Evolutionary conservation across 2,797 vertebrate species (phyloP).

Genomic region (Thamnophis elegans): DNA sequence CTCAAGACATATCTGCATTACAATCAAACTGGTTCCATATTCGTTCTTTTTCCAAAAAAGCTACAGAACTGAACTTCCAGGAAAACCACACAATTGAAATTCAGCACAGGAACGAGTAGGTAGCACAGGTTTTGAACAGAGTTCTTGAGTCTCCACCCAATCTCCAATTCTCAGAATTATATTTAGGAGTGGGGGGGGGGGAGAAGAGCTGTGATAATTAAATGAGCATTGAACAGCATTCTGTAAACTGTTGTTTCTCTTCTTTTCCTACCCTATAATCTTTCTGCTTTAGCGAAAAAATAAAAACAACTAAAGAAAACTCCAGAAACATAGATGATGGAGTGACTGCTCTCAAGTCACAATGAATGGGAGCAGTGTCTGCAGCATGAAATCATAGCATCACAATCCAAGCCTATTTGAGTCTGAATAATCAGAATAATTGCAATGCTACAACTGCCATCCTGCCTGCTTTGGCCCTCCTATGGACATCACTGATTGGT

Average conservation of each 20-base stretch:
- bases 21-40: background rate
- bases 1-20: background rate
- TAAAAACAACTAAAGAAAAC: background rate
- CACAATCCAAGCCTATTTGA: background rate
- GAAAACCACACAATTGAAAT: background rate
- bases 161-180: background rate
- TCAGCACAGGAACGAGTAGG: background rate
- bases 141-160: background rate
- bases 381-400: background rate
- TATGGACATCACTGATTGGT: background rate
- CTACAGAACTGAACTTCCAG: background rate
- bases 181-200: background rate
- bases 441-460: background rate
- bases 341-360: background rate
- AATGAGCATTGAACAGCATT: background rate
- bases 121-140: background rate
- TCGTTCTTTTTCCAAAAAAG: background rate
- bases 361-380: background rate
- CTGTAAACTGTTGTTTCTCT: background rate
- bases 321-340: background rate
- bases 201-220: background rate
- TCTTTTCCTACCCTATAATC: background rate
- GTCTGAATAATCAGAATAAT: too few species aligned
- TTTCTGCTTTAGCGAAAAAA: background rate
- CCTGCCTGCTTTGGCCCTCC: background rate